Percentiles rank a stretch among this genome's conserved stretches.
These are phyloP conservation scores for Drosophila monieri DNA, from an alignment of 2,888 invertebrate genomes.

Conservation along the genomic window DNA sequence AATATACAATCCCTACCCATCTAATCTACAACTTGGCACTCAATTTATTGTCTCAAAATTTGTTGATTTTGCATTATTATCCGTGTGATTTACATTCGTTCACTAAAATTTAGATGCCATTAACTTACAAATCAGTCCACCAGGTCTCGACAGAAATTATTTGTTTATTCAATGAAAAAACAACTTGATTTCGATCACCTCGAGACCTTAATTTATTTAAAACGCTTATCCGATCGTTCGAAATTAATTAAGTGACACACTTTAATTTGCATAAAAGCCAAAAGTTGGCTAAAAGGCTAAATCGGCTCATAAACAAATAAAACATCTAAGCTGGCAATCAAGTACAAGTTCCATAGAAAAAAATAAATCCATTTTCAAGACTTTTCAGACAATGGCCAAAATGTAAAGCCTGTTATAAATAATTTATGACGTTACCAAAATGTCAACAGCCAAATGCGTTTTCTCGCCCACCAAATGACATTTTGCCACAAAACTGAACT, in stretches of 20 bases:
- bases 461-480: slow-evolving; percentile 57
- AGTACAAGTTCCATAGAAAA: slow-evolving; percentile 49
- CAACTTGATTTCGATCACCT: slow-evolving; percentile 32
- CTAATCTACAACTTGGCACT: slow-evolving; percentile 10
- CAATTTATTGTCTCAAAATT: slow-evolving; percentile 17
- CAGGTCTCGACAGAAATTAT: slow-evolving; percentile 7
- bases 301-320: slow-evolving; percentile 19
- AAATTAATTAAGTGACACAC: slow-evolving; percentile 65
- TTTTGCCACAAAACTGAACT: slow-evolving; percentile 28
- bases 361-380: slow-evolving; percentile 30
- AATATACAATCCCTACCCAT: not conserved
- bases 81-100: slow-evolving; percentile 25
- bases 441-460: slow-evolving; percentile 52
- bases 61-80: slow-evolving; percentile 9
- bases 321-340: slow-evolving; percentile 38
- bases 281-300: slow-evolving; percentile 3
- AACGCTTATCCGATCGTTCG: slow-evolving; percentile 39
- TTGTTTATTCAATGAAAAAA: slow-evolving; percentile 7
- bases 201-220: slow-evolving; percentile 46
- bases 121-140: slow-evolving; percentile 13
- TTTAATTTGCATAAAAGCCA: slow-evolving; percentile 41
- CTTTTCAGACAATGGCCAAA: slow-evolving; percentile 40
- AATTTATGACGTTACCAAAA: slow-evolving; percentile 46
- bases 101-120: slow-evolving; percentile 13
- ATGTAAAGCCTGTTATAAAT: slow-evolving; percentile 58